Conservation (phyloP, 2,113 vertebrate species). For the Hirundichthys speculiger region DNA sequence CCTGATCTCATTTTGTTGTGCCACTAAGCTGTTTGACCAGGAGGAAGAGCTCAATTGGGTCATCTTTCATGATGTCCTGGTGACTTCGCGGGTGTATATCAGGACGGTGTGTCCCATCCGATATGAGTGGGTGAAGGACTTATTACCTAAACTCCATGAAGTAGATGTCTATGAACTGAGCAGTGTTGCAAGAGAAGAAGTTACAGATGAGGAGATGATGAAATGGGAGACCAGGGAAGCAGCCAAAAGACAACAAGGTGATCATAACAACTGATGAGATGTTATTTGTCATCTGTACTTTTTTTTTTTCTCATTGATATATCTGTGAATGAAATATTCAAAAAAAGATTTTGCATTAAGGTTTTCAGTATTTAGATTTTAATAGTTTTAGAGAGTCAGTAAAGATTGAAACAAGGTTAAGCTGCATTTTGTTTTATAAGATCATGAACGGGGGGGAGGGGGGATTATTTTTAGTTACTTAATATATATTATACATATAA, state of each 20-base stretch:
- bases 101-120: constrained; percentile 93
- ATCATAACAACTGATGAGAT: not conserved
- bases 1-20: not conserved
- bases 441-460: too few relatives aligned
- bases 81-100: constrained; percentile 91
- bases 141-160: constrained; percentile 94
- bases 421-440: too few relatives aligned
- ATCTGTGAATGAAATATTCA: too few relatives aligned
- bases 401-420: too few relatives aligned
- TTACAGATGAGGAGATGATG: constrained; percentile 87
- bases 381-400: not conserved
- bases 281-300: too few relatives aligned
- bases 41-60: constrained; percentile 92
- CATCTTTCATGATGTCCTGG: constrained; percentile 94
- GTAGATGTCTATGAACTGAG: constrained; percentile 92
- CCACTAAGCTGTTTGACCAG: constrained; percentile 87
- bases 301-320: not conserved
- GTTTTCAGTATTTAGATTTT: not conserved
- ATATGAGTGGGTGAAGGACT: constrained; percentile 94
- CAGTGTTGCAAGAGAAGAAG: constrained; percentile 91
- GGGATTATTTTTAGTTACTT: too few relatives aligned
- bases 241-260: constrained; percentile 85
- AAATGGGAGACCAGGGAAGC: constrained; percentile 87
- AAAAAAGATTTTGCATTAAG: not conserved
- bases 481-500: too few relatives aligned